A percentile compares a stretch with the other conserved stretches of the same genome.
These are phyloP conservation scores for Pristionchus mayeri DNA, from an alignment of 2,888 invertebrate genomes.

Conservation along the genomic window DNA sequence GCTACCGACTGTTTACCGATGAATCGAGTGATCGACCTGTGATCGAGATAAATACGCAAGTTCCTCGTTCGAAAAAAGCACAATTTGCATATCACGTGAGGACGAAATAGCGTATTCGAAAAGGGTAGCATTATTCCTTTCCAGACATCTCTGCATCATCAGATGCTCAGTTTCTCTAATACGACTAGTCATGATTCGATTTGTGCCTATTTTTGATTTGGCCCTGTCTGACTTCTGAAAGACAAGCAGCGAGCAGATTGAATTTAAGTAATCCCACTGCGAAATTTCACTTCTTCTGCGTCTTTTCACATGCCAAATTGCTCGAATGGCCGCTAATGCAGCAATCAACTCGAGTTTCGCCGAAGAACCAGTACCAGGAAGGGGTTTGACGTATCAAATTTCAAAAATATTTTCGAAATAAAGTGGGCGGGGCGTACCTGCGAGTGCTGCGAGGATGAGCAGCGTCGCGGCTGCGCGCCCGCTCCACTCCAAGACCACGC, in stretches of 20 bases:
- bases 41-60: background rate
- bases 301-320: slow-evolving; percentile 19
- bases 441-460: slow-evolving; percentile 23
- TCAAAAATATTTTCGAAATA: background rate
- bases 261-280: too few relatives aligned
- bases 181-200: slow-evolving; percentile 13
- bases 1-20: background rate
- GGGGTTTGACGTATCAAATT: background rate
- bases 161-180: background rate
- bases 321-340: background rate
- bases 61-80: too few relatives aligned
- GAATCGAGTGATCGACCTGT: slow-evolving; percentile 1
- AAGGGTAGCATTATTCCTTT: background rate
- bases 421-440: slow-evolving; percentile 36
- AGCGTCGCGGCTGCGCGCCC: slow-evolving; percentile 21
- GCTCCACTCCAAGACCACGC: slow-evolving; percentile 34
- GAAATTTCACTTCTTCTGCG: background rate
- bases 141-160: background rate
- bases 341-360: background rate
- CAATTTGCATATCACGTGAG: too few relatives aligned
- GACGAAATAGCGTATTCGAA: too few relatives aligned
- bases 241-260: background rate
- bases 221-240: background rate
- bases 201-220: background rate
- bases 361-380: background rate